Conservation (phyloP, 2,113 vertebrate genomes). For the Pluvianellus socialis region DNA sequence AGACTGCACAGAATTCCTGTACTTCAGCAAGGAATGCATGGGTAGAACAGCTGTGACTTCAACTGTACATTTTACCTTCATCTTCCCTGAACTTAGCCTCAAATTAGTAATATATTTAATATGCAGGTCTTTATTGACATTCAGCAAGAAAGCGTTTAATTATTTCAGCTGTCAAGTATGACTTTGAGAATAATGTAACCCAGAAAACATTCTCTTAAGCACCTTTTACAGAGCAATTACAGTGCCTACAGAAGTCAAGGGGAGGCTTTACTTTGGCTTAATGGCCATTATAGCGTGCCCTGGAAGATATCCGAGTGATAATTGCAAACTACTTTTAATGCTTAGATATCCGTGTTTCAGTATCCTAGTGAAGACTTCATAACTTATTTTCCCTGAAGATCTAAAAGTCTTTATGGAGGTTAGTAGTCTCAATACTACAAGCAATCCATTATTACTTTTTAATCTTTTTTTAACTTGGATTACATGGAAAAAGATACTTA, state of each 20-base stretch:
- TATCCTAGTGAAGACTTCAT: not conserved
- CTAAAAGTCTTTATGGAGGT: not conserved
- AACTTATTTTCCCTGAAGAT: not conserved
- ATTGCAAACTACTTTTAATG: not conserved
- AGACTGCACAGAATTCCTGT: not conserved
- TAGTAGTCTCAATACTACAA: not conserved
- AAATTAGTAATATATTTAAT: slow-evolving; percentile 42
- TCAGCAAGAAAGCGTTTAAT: slow-evolving; percentile 23
- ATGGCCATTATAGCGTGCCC: not conserved
- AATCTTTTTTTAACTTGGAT: not conserved
- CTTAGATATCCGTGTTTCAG: not conserved
- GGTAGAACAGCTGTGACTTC: not conserved
- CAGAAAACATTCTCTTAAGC: not conserved
- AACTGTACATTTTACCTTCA: not conserved
- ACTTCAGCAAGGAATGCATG: not conserved
- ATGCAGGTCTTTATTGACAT: slow-evolving; percentile 16
- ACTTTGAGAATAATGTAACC: slow-evolving; percentile 26
- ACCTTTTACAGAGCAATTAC: not conserved
- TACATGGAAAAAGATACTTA: not conserved
- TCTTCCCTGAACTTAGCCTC: not conserved
- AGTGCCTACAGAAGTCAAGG: not conserved
- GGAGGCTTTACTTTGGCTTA: not conserved
- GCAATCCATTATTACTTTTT: not conserved
- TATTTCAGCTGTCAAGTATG: slow-evolving; percentile 36
- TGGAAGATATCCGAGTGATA: not conserved